Percentiles rank a stretch among this genome's conserved stretches.
phyloP scores from a whole-genome alignment of 1,140 invertebrate genomes.

The Apis florea region DNA sequence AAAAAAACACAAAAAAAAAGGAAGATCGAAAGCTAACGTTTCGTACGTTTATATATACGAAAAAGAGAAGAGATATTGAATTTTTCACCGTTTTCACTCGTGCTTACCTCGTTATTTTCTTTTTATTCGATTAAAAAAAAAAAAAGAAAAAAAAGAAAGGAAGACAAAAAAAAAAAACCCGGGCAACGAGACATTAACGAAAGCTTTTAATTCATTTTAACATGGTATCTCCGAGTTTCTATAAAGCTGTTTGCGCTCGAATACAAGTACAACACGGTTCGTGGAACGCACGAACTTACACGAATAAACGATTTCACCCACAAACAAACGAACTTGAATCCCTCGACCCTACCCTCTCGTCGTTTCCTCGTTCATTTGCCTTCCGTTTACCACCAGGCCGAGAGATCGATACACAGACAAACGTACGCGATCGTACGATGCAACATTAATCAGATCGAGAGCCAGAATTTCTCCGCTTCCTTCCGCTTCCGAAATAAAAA shows the following conservation, averaged over 20 bases:
- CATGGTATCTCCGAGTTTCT: slow-evolving; percentile 30
- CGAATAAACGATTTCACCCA: slow-evolving; percentile 48
- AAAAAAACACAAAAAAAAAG: too few relatives aligned
- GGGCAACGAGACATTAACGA: slow-evolving; percentile 63
- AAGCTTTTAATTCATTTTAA: slow-evolving; percentile 71
- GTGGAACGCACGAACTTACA: slow-evolving; percentile 25
- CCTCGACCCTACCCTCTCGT: slow-evolving; percentile 45
- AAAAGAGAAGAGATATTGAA: slow-evolving; percentile 2
- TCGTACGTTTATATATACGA: too few relatives aligned
- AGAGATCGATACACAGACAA: slow-evolving; percentile 65
- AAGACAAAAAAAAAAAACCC: too few relatives aligned
- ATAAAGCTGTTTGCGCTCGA: slow-evolving; percentile 26
- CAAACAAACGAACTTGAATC: slow-evolving; percentile 43
- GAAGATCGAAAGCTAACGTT: too few relatives aligned
- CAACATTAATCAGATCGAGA: slow-evolving; percentile 67
- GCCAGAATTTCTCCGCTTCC: not conserved
- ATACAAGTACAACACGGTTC: not conserved
- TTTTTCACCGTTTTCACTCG: slow-evolving; percentile 1
- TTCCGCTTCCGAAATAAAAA: not conserved
- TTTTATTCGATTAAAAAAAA: too few relatives aligned
- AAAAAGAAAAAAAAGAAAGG: too few relatives aligned
- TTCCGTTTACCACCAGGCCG: slow-evolving; percentile 72
- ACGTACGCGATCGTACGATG: slow-evolving; percentile 64
- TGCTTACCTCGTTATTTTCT: too few relatives aligned
- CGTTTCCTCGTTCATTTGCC: slow-evolving; percentile 73